Base-by-base conservation (phyloP, 2,797 vertebrate species). In the Leptatherina wallacei region DNA sequence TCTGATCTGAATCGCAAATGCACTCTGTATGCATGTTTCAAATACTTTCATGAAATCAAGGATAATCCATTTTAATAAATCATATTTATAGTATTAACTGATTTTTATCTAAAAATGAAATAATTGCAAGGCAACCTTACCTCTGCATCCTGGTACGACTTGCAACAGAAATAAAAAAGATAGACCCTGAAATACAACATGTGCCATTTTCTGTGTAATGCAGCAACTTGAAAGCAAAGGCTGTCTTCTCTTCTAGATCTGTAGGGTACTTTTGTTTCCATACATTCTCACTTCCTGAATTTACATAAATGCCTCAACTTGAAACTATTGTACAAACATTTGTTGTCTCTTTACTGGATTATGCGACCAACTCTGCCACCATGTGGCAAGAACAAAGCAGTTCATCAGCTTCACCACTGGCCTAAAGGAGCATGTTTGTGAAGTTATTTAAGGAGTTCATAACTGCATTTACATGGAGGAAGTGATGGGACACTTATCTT, bases 251-350 rank as follows among this genome's bases (percentile, higher is more conserved):
- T 14, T 13, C 0, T 2, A 16, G 12, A 29, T 6, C 36, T 24
- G 4, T 18, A 44, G 16, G 42, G 5, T 47, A 4, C 4, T n/a
- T 32, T 30, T 22, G 10, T 63, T 54, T 60, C 5, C 16, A 49
- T 24, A 44, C 69, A 22, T 69, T 89, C 61, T 88, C 80, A 78
- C 61, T 88, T 92, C 85, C 73, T 38, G 30, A 29, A 49, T 11
- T 38, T 1, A 9, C 0, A 20, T 14, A 30, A 2, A 60, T 6
- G 12, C 27, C 1, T 72, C 30, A 47, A 33, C 14, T n/a, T 71
- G 57, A 78, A 83, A 78, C 51, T 63, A 61, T 27, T 49, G 2
- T 0, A 42, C 0, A 8, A 1, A 0, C 14, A 13, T 35, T 35
- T 44, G n/a, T 24, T 29, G 6, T 20, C 6, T 27, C 2, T 66